These are phyloP conservation scores for Tupiocoris notatus DNA, from an alignment of 2,888 invertebrate species.

Conservation along the genomic window DNA sequence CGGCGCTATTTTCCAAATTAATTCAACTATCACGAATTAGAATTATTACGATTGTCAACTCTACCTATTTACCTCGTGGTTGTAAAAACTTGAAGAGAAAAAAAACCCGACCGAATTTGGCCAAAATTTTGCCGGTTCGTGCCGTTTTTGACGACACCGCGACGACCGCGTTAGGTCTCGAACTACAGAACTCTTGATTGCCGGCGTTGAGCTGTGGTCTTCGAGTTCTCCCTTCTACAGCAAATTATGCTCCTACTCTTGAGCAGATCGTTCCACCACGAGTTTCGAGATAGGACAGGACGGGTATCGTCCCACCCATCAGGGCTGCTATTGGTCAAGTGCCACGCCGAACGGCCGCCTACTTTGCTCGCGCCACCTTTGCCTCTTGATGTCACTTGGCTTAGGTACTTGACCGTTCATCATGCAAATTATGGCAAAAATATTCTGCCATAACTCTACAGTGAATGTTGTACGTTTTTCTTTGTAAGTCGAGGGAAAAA, in stretches of 20 bases:
- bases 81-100: no score
- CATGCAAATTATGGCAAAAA: no score
- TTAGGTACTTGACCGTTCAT: neutral
- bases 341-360: conserved; percentile 21
- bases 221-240: neutral
- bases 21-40: no score
- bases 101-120: no score
- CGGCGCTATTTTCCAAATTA: no score
- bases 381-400: neutral
- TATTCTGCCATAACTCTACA: no score
- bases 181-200: neutral
- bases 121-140: no score
- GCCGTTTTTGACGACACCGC: neutral
- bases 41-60: no score
- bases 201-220: neutral
- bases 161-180: neutral
- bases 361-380: neutral
- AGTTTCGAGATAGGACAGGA: no score
- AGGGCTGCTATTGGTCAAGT: conserved; percentile 26
- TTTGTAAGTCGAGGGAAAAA: no score
- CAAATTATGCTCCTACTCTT: neutral
- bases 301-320: conserved; percentile 3
- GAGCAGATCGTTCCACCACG: neutral
- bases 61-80: no score
- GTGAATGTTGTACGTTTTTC: no score